Base-by-base conservation (phyloP, 2,888 invertebrate species). In the Leptogaster cylindrica region DNA sequence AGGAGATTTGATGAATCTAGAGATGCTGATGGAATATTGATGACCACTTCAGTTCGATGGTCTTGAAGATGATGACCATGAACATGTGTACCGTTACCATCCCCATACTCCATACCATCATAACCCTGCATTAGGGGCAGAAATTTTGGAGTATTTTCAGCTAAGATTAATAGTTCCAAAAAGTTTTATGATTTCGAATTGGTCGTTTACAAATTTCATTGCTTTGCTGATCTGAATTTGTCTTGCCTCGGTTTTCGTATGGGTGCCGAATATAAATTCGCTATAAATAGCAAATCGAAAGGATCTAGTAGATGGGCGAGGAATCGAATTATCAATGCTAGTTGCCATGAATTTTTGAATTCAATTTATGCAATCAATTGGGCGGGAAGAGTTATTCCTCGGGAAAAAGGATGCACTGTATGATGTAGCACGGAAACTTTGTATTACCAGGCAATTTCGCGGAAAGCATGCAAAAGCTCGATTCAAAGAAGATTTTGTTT, bases 21-120 rank as follows among this genome's bases (percentile, higher is more conserved):
- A 25, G 61, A 66, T 69, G 69, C 52, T 69, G 69, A 69, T 69
- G 64, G 69, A 69, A 69, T 69, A 66, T 66, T 69, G 69, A 69
- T 69, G 66, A 55, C 55, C 66, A 55, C 55, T 66, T 69, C 44
- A 46, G 14, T 39, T 58, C 58, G 58, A 5, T 16, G 58, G 58
- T 58, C 39, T 58, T 58, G 41, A 58, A 58, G 41, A 41, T 41
- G 39, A 58, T 58, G 41, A 14, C 16, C 23, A 12, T 23, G 41
- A 41, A 58, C 58, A 58, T 58, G 58, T 58, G 58, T 41, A 33
- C 55, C 3, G 25, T 10, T 16, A n/a, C 12, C 20, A 20, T 16
- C 10, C 41, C 10, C 7, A 18, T 18, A 5, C 33, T n/a, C n/a
- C n/a, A n/a, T n/a, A n/a, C n/a, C n/a, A n/a, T n/a, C n/a, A n/a